Base-by-base conservation (phyloP, 2,888 invertebrate species). In the Yponomeuta cagnagella region DNA sequence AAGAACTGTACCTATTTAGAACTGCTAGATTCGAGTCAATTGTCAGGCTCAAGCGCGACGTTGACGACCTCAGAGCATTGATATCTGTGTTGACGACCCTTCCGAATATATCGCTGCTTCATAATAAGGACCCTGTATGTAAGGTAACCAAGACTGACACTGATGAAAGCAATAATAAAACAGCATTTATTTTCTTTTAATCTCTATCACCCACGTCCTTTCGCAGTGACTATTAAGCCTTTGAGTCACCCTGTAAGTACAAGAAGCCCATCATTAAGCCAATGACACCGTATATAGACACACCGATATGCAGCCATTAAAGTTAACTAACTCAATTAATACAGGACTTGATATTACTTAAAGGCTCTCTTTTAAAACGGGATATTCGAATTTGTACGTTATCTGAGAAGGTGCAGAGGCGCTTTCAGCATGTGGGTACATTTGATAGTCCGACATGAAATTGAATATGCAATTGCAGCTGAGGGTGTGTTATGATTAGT, bases 281-380 rank as follows among this genome's bases (percentile, higher is more conserved):
- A 63, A 68, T 74, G 73, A 73, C 73, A 79, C 76, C 79, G 82
- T 83, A 83, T 84, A 82, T 79, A 58, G 52, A 58, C 52, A 58
- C 52, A 84, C 79, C 80, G 83, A 86, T 83, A 83, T 77, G 75
- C 73, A 79, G 78, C 81, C 82, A 83, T 83, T 83, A 83, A 79
- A 82, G 77, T 78, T 74, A 79, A 83, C 84, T 83, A 81, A 85
- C 80, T 84, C 83, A 83, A 85, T 86, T 84, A 88, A 82, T 80
- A 79, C 75, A 74, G 75, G 76, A 71, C 67, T 43, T 52, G 63
- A 48, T 48, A 71, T 71, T 71, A 64, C 66, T 68, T 68, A 67
- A n/a, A 58, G 48, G 31, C 71, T 68, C 15, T 52, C 58, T 71
- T 58, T 71, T 23, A 37, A 10, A 12, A 31, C 31, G 23, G 9